Evolutionary conservation across 1,140 invertebrate species (phyloP).

Genomic region (Drosophila sp.): DNA sequence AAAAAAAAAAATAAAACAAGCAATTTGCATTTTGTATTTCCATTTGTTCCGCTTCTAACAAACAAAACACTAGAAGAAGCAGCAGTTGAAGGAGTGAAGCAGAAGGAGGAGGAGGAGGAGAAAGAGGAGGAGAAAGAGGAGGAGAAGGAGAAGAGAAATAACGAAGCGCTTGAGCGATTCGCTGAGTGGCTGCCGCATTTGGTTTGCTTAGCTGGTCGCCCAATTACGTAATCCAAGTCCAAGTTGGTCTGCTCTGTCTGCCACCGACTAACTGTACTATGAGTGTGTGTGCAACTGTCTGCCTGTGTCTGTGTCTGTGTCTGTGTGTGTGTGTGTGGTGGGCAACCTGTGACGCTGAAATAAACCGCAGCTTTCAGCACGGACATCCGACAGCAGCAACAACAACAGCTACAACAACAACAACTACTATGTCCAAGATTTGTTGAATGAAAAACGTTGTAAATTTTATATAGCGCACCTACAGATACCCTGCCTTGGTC

Average conservation of each 20-base stretch:
- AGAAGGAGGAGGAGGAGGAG: not conserved
- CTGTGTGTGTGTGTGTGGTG: constrained; percentile 8
- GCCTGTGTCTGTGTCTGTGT: constrained; percentile 15
- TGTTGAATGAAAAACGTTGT: constrained; percentile 48
- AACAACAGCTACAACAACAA: not conserved
- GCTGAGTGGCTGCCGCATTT: constrained; percentile 52
- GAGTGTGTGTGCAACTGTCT: constrained; percentile 34
- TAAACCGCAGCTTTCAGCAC: constrained; percentile 30
- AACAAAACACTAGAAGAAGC: constrained; percentile 34
- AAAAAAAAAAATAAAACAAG: not conserved
- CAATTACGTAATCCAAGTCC: constrained; percentile 57
- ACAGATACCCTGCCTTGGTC: too few relatives aligned
- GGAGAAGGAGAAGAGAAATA: not conserved
- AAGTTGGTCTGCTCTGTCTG: constrained; percentile 46
- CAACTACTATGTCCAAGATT: constrained; percentile 42
- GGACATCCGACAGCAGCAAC: constrained; percentile 36
- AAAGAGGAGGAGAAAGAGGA: not conserved
- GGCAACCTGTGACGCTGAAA: constrained; percentile 46
- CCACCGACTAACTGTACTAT: constrained; percentile 48
- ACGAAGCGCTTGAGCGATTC: constrained; percentile 66
- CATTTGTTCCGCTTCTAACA: constrained; percentile 55
- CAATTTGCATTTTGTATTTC: constrained; percentile 48
- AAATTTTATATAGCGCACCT: constrained; percentile 3
- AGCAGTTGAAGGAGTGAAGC: not conserved
- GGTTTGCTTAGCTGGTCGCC: constrained; percentile 55